Conservation (phyloP, 2,113 vertebrate genomes). For the Atrichornis clamosus region DNA sequence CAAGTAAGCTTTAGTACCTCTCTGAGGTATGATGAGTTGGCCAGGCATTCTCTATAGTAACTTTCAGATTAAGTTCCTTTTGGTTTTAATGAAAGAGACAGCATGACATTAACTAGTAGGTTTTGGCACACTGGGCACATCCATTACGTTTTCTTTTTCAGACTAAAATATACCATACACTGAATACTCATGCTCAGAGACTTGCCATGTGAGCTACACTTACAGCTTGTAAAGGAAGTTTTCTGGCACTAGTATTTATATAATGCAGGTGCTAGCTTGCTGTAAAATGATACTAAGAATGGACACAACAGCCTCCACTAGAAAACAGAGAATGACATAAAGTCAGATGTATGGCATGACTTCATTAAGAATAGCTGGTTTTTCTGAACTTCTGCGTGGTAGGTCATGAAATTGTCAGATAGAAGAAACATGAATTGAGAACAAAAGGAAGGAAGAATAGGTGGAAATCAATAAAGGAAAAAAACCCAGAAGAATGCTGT, state of each 20-base stretch:
- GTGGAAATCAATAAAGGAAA: background rate
- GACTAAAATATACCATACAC: background rate
- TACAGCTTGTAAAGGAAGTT: background rate
- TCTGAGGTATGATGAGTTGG: background rate
- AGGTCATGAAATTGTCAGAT: background rate
- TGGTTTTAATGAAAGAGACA: background rate
- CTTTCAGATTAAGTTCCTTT: background rate
- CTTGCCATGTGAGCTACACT: background rate
- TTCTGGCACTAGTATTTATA: background rate
- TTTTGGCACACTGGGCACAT: background rate
- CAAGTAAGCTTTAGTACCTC: background rate
- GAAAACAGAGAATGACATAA: background rate
- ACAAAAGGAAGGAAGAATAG: background rate
- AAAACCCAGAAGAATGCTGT: background rate
- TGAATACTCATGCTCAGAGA: background rate
- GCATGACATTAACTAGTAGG: background rate
- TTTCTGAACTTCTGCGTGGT: background rate
- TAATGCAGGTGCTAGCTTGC: background rate
- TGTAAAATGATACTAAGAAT: background rate
- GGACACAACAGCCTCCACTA: background rate
- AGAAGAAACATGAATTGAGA: background rate
- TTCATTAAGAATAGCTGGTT: background rate
- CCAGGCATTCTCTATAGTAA: background rate
- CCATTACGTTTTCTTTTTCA: background rate
- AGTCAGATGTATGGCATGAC: background rate